Evolutionary conservation across 2,113 vertebrate genomes (phyloP).

Genomic region (Maylandia zebra): DNA sequence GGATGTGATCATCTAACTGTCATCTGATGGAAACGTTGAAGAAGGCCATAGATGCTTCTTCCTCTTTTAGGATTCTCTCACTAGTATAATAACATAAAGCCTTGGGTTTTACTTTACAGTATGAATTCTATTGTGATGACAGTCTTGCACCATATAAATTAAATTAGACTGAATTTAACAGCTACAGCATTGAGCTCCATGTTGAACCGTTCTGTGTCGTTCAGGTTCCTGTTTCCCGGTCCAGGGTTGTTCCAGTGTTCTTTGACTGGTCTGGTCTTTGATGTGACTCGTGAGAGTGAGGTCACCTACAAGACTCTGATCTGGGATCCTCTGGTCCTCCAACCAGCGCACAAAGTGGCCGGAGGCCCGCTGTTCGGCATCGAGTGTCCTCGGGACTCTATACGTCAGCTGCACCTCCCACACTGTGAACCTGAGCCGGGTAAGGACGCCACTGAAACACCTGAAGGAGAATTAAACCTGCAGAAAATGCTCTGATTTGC

Average conservation of each 20-base stretch:
- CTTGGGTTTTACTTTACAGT: background rate
- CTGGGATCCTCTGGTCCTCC: slow-evolving; percentile 4
- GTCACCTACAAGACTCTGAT: background rate
- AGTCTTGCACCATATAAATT: background rate
- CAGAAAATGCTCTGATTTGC: background rate
- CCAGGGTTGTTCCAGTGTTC: slow-evolving; percentile 24
- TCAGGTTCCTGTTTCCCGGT: background rate
- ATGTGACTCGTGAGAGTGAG: background rate
- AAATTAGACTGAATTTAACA: background rate
- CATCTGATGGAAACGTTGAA: background rate
- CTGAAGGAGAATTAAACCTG: background rate
- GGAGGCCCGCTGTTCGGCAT: slow-evolving; percentile 32
- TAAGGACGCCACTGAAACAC: background rate
- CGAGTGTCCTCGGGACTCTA: background rate
- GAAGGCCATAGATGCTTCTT: background rate
- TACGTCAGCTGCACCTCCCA: slow-evolving; percentile 29
- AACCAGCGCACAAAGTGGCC: background rate
- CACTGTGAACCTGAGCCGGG: slow-evolving; percentile 24
- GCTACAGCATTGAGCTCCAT: background rate
- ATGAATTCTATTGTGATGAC: background rate
- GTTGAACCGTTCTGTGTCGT: background rate
- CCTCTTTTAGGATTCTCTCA: background rate
- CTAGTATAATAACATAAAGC: background rate
- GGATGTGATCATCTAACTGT: background rate
- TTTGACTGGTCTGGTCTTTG: slow-evolving; percentile 12